Conservation (phyloP, 2,113 vertebrate genomes). For the Neolamprologus tretocephalus region DNA sequence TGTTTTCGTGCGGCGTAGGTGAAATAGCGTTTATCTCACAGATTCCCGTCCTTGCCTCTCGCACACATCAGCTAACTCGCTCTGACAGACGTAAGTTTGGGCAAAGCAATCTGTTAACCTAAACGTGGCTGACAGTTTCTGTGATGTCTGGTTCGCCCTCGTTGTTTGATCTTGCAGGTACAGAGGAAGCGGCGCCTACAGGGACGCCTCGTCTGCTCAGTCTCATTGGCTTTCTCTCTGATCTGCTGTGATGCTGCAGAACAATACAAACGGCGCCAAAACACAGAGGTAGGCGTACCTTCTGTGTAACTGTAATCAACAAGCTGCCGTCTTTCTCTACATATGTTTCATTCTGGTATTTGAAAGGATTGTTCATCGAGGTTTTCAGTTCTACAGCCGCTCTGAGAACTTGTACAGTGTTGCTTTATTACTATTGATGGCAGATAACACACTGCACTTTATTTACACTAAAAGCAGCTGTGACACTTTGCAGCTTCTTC, state of each 20-base stretch:
- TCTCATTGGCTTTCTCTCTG: constrained; percentile 25
- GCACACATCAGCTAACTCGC: background rate
- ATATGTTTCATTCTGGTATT: background rate
- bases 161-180: constrained; percentile 60
- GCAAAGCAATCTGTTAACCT: constrained; percentile 43
- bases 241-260: constrained; percentile 26
- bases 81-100: constrained; percentile 35
- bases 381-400: background rate
- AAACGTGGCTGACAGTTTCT: constrained; percentile 44
- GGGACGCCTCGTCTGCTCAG: constrained; percentile 27
- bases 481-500: background rate
- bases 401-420: background rate
- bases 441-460: background rate
- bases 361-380: background rate
- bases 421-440: background rate
- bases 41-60: background rate
- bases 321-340: background rate
- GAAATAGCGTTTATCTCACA: background rate
- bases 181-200: constrained; percentile 34
- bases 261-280: background rate
- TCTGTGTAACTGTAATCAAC: background rate
- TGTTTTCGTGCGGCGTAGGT: background rate
- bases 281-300: background rate
- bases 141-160: constrained; percentile 31
- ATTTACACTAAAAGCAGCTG: background rate